Evolutionary conservation across 2,113 vertebrate species (phyloP).

Genomic region (Cariama cristata): DNA sequence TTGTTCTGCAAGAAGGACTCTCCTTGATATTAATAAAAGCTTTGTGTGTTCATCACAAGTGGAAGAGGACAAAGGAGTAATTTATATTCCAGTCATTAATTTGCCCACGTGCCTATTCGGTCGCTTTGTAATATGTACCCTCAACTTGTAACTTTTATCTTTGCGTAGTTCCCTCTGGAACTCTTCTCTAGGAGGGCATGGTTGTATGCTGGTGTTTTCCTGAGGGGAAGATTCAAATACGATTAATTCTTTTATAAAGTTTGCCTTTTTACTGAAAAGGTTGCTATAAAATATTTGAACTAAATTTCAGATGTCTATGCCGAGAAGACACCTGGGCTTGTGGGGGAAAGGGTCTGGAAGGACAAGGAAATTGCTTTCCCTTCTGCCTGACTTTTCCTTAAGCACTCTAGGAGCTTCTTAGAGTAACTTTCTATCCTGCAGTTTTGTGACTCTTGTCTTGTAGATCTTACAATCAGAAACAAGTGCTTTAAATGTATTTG

Average conservation of each 20-base stretch:
- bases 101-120: background rate
- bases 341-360: background rate
- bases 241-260: background rate
- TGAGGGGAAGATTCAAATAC: background rate
- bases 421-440: background rate
- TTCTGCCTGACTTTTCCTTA: background rate
- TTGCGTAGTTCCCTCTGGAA: background rate
- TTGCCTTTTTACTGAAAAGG: background rate
- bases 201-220: background rate
- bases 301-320: background rate
- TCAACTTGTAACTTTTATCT: background rate
- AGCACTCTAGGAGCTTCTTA: background rate
- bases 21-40: background rate
- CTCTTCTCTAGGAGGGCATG: background rate
- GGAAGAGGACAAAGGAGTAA: background rate
- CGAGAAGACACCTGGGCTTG: background rate
- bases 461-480: background rate
- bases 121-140: background rate
- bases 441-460: background rate
- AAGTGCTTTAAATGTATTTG: background rate
- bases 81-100: constrained; percentile 5
- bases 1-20: background rate
- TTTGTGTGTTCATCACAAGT: background rate
- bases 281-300: background rate
- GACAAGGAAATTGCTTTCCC: background rate